These are phyloP conservation scores for Eulacestoma nigropectus DNA, from an alignment of 2,113 vertebrate species.

Conservation along the genomic window DNA sequence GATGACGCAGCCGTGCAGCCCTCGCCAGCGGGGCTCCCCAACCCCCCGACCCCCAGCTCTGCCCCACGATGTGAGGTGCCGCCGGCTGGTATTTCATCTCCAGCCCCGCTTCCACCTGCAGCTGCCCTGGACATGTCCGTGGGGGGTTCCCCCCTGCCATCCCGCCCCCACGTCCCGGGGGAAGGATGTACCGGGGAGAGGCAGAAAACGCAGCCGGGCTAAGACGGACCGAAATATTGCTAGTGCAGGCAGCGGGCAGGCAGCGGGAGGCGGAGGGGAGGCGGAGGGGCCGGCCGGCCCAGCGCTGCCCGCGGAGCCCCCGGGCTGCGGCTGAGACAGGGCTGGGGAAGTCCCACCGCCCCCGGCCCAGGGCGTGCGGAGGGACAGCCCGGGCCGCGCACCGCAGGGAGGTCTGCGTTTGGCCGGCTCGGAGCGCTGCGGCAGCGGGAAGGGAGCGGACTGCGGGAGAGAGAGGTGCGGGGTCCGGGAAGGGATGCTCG, in stretches of 20 bases:
- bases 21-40: background rate
- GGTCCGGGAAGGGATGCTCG: background rate
- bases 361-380: background rate
- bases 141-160: background rate
- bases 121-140: background rate
- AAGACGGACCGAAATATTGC: background rate
- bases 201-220: background rate
- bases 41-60: background rate
- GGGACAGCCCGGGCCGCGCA: background rate
- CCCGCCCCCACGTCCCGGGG: background rate
- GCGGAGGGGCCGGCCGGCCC: background rate
- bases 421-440: conserved; percentile 8
- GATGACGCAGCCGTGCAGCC: conserved; percentile 40
- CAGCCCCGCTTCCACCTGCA: background rate
- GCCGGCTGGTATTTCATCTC: background rate
- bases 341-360: background rate
- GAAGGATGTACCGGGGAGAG: background rate
- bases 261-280: background rate
- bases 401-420: background rate
- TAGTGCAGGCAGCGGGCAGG: background rate
- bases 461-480: background rate
- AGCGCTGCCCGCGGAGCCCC: background rate
- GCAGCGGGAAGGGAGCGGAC: background rate
- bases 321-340: background rate
- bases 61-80: background rate